A percentile compares a stretch with the other conserved stretches of the same genome.
Conservation (phyloP, 2,113 vertebrate genomes). For the Ailurus styani region DNA sequence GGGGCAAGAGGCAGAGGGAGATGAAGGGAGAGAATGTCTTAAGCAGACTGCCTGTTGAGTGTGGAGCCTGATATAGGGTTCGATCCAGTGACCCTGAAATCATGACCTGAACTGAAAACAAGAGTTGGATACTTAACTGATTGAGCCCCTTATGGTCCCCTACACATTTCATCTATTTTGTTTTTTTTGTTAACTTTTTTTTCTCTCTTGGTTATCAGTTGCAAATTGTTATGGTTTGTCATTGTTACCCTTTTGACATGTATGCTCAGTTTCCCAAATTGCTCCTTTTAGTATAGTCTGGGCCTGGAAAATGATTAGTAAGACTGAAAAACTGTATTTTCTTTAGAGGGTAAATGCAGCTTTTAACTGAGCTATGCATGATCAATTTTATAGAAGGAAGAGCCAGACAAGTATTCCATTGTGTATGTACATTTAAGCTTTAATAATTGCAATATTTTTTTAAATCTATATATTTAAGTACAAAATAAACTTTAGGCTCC, state of each 20-base stretch:
- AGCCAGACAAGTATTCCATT: neutral
- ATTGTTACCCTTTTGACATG: neutral
- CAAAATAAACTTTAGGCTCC: neutral
- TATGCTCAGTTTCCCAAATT: neutral
- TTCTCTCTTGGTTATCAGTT: neutral
- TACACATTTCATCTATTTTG: neutral
- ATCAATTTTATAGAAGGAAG: neutral
- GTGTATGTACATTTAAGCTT: neutral
- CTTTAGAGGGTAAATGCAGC: neutral
- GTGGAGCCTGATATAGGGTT: neutral
- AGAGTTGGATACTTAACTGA: neutral
- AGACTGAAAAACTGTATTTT: neutral
- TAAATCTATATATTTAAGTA: neutral
- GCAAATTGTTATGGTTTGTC: neutral
- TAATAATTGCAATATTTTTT: neutral
- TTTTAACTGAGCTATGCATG: neutral
- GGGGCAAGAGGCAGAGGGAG: neutral
- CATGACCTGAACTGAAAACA: neutral
- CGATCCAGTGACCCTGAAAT: neutral
- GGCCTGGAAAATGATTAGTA: neutral
- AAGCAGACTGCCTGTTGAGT: neutral
- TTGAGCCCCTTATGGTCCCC: neutral
- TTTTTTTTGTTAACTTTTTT: neutral
- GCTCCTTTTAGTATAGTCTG: neutral
- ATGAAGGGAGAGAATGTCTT: neutral